Conservation (phyloP, 1,140 invertebrate genomes). For the Acyrthosiphon pisum region DNA sequence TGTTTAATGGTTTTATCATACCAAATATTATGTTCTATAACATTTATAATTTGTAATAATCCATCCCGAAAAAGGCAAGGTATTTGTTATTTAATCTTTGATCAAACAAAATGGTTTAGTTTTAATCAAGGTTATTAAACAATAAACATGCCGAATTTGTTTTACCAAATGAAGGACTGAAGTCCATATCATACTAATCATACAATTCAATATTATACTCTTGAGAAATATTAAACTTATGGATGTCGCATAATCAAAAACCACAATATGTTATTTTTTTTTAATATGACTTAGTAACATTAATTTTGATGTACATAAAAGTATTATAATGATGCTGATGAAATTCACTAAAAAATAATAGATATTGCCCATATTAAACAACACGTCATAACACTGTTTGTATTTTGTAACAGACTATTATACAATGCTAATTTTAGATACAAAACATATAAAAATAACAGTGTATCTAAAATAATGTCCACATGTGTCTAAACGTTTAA, state of each 20-base stretch:
- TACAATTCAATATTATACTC: neutral
- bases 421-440: too few species aligned
- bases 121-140: neutral
- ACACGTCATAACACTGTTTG: too few species aligned
- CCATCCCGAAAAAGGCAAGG: too few species aligned
- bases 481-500: too few species aligned
- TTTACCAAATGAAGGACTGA: neutral
- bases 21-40: neutral
- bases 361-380: too few species aligned
- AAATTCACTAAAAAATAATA: too few species aligned
- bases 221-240: neutral
- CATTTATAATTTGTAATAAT: slow-evolving; percentile 5
- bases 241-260: neutral
- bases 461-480: too few species aligned
- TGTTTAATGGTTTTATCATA: neutral
- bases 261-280: neutral
- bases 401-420: too few species aligned
- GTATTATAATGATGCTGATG: too few species aligned
- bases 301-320: neutral
- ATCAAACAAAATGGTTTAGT: neutral
- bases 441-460: too few species aligned
- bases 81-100: neutral
- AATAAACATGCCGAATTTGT: neutral
- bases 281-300: neutral
- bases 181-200: too few species aligned